A percentile compares a stretch with the other conserved stretches of the same genome.
phyloP scores from a whole-genome alignment of 2,797 vertebrate species.

The Helarctos malayanus region DNA sequence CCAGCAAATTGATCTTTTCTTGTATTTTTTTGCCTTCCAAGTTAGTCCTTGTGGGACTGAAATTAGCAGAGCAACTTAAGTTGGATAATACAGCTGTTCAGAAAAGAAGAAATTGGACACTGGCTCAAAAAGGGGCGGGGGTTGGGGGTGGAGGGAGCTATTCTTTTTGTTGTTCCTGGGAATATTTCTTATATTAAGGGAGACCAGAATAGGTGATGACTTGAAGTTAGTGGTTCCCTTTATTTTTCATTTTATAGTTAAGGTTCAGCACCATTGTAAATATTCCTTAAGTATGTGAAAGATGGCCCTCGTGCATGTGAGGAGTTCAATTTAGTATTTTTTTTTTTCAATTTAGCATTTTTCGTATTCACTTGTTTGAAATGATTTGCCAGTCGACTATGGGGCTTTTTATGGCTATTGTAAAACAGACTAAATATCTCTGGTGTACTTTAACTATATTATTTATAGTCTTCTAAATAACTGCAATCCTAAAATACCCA shows the following conservation, averaged over 20 bases:
- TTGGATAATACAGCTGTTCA: conserved; percentile 92
- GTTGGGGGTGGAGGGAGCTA: conserved; percentile 75
- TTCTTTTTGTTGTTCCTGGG: conserved; percentile 86
- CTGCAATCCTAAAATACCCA: conserved; percentile 87
- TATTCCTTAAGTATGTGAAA: conserved; percentile 70
- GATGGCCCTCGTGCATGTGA: conserved; percentile 69
- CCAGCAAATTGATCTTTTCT: conserved; percentile 92
- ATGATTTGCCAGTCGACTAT: conserved; percentile 86
- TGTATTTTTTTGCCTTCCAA: conserved; percentile 91
- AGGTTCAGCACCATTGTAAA: conserved; percentile 78
- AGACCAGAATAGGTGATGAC: conserved; percentile 69
- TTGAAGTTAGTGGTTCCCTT: conserved; percentile 73
- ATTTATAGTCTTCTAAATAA: conserved; percentile 90
- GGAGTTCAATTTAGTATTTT: conserved; percentile 65
- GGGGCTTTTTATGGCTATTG: conserved; percentile 87
- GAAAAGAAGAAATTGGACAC: conserved; percentile 90
- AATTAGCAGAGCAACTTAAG: conserved; percentile 92
- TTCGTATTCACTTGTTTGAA: conserved; percentile 87
- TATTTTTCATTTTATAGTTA: conserved; percentile 70
- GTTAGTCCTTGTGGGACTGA: conserved; percentile 91
- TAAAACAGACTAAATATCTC: conserved; percentile 89
- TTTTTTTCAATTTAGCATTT: conserved; percentile 80
- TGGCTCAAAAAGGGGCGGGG: conserved; percentile 82
- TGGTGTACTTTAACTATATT: conserved; percentile 87
- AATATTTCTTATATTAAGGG: conserved; percentile 81